These are phyloP conservation scores for Dicrurus megarhynchus DNA, from an alignment of 2,113 vertebrate species.

Conservation along the genomic window DNA sequence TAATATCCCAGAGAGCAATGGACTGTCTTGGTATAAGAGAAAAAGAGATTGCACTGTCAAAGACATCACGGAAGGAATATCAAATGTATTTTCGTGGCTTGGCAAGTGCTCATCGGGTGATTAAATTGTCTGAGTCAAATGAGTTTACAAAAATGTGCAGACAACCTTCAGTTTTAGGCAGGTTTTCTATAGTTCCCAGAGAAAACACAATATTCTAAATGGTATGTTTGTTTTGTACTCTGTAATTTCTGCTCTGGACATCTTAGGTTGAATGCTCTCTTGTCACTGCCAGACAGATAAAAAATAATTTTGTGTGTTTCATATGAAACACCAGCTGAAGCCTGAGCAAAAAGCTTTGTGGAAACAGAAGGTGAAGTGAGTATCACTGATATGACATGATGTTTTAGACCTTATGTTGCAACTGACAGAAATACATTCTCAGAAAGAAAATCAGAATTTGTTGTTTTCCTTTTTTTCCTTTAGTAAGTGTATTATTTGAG, in stretches of 20 bases:
- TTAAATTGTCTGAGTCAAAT: not conserved
- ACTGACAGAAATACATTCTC: not conserved
- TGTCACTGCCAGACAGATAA: not conserved
- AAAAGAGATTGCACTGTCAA: not conserved
- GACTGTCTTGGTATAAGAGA: not conserved
- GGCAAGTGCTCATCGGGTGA: not conserved
- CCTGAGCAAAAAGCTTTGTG: not conserved
- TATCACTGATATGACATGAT: not conserved
- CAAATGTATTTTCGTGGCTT: not conserved
- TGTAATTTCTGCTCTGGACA: not conserved
- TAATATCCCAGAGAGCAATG: not conserved
- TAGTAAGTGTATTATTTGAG: not conserved
- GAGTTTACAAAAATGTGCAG: not conserved
- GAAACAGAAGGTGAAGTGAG: not conserved
- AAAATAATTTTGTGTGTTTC: not conserved
- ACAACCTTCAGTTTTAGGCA: not conserved
- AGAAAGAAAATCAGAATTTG: not conserved
- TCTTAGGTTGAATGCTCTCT: not conserved
- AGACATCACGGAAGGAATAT: not conserved
- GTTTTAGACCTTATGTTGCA: not conserved
- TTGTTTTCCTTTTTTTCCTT: not conserved
- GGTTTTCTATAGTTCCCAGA: not conserved
- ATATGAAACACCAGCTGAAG: not conserved
- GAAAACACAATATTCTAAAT: not conserved
- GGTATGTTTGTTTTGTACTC: not conserved